Conservation (phyloP, 2,113 vertebrate genomes). For the Pelmatolapia mariae region DNA sequence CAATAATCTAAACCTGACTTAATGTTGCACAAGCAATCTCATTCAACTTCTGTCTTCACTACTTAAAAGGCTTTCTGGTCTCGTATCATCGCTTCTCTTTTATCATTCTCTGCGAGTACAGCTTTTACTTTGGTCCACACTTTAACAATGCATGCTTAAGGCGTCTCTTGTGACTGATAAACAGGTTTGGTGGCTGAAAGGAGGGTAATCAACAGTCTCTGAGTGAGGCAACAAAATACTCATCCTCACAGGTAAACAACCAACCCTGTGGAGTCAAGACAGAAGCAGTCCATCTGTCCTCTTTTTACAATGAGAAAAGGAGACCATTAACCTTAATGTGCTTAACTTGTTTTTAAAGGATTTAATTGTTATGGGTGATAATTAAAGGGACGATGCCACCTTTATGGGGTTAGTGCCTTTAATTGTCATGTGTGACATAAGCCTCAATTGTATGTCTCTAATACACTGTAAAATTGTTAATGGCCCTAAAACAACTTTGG, state of each 20-base stretch:
- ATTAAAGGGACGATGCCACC: constrained; percentile 30
- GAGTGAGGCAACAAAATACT: constrained; percentile 16
- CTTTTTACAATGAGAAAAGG: not conserved
- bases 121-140: not conserved
- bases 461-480: constrained; percentile 35
- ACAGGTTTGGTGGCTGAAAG: not conserved
- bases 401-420: constrained; percentile 52
- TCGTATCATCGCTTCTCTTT: not conserved
- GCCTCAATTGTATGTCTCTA: constrained; percentile 28
- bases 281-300: not conserved
- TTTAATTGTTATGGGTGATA: constrained; percentile 42
- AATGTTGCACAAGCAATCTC: not conserved
- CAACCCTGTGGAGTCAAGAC: not conserved
- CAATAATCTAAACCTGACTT: not conserved
- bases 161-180: constrained; percentile 25
- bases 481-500: not conserved
- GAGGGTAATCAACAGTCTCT: not conserved
- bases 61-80: not conserved
- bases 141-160: constrained; percentile 5
- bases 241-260: constrained; percentile 42
- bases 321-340: not conserved
- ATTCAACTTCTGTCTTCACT: not conserved
- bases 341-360: not conserved
- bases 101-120: not conserved
- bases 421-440: constrained; percentile 29